phyloP scores from a whole-genome alignment of 2,797 vertebrate species.

The Lycodopsis pacificus region DNA sequence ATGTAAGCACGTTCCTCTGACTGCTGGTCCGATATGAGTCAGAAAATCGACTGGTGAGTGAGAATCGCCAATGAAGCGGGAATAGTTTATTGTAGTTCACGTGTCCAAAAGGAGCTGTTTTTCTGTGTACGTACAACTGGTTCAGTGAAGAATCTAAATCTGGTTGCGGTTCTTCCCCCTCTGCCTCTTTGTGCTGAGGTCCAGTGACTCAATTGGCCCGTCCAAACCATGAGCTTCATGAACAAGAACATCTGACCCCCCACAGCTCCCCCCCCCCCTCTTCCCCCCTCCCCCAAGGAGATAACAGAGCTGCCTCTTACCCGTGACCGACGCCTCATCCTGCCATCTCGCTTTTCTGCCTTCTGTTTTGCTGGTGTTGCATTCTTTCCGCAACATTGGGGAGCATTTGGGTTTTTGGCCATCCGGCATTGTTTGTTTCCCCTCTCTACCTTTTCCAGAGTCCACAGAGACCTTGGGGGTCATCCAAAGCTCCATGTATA shows the following conservation, averaged over 20 bases:
- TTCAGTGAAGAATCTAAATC: slow-evolving; percentile 48
- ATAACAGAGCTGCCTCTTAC: slow-evolving; percentile 51
- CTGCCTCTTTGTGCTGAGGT: slow-evolving; percentile 22
- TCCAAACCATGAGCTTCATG: slow-evolving; percentile 58
- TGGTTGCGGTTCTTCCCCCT: slow-evolving; percentile 42
- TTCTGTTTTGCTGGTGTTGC: slow-evolving; percentile 71
- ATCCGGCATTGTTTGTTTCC: slow-evolving; percentile 65
- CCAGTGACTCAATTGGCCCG: slow-evolving; percentile 31
- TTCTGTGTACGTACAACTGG: slow-evolving; percentile 22
- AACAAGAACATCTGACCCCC: slow-evolving; percentile 54
- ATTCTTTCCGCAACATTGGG: slow-evolving; percentile 74
- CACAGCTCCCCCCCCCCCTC: slow-evolving; percentile 21
- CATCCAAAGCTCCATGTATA: slow-evolving; percentile 32
- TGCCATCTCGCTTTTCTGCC: slow-evolving; percentile 39
- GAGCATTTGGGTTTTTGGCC: slow-evolving; percentile 57
- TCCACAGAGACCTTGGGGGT: slow-evolving; percentile 49
- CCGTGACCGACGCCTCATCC: slow-evolving; percentile 58
- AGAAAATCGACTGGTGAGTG: slow-evolving; percentile 37
- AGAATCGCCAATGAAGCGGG: slow-evolving; percentile 50
- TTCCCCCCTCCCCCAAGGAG: slow-evolving; percentile 7
- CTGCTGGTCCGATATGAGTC: slow-evolving; percentile 46
- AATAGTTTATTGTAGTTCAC: slow-evolving; percentile 53
- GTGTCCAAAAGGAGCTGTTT: slow-evolving; percentile 52
- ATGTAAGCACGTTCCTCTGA: slow-evolving; percentile 42
- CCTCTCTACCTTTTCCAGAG: slow-evolving; percentile 59